These are phyloP conservation scores for Agriotes lineatus DNA, from an alignment of 2,888 invertebrate genomes.

Conservation along the genomic window DNA sequence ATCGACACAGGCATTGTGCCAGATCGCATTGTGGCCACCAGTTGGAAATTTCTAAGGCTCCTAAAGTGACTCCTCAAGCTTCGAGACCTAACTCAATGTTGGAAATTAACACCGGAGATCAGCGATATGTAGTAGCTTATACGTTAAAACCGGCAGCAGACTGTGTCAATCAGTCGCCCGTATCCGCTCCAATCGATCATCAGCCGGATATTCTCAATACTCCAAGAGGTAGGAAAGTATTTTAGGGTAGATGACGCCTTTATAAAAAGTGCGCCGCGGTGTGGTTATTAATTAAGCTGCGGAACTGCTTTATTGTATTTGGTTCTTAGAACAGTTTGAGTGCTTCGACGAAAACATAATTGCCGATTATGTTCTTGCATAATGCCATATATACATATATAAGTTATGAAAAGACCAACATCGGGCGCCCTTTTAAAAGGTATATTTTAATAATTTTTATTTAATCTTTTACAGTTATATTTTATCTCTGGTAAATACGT, in stretches of 20 bases:
- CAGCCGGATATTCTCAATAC: conserved; percentile 80
- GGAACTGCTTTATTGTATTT: no score
- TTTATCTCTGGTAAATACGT: no score
- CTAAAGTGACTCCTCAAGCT: conserved; percentile 66
- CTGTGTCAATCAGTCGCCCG: conserved; percentile 55
- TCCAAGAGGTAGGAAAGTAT: conserved; percentile 72
- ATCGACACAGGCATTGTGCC: conserved; percentile 66
- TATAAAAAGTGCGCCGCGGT: no score
- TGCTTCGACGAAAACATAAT: no score
- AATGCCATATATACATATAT: no score
- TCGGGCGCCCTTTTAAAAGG: no score
- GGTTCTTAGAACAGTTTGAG: no score
- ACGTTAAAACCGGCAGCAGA: conserved; percentile 78
- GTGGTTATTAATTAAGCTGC: no score
- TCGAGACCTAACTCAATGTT: conserved; percentile 70
- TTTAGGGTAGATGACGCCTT: not conserved
- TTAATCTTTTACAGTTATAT: no score
- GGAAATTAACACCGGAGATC: conserved; percentile 85
- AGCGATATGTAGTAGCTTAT: conserved; percentile 88
- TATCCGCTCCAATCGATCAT: conserved; percentile 57
- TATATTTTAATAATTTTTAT: no score
- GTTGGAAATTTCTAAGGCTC: conserved; percentile 66
- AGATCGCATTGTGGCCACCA: conserved; percentile 64
- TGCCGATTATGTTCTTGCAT: no score
- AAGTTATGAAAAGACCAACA: no score